Percentiles rank a stretch among this genome's conserved stretches.
Evolutionary conservation across 2,113 vertebrate species (phyloP).

Genomic region (Triplophysa dalaica): DNA sequence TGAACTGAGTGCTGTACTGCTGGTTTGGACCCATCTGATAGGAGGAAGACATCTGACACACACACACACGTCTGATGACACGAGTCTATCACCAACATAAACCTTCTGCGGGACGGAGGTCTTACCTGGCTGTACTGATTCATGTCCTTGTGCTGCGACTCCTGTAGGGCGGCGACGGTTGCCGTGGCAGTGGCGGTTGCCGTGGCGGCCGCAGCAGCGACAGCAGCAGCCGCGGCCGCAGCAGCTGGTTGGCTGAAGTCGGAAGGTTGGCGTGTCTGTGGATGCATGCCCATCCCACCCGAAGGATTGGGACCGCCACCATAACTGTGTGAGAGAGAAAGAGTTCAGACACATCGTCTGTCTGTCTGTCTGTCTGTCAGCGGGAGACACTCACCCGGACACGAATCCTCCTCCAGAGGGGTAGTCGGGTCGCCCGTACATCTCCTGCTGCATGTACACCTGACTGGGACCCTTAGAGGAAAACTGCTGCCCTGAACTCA

Average conservation of each 20-base stretch:
- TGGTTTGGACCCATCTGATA: constrained; percentile 99
- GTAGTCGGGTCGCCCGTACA: constrained; percentile 92
- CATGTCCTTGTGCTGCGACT: constrained; percentile 98
- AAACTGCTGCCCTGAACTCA: constrained; percentile 93
- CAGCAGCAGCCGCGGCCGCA: constrained; percentile 87
- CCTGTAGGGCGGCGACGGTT: constrained; percentile 94
- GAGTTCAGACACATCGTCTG: background rate
- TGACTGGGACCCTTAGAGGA: constrained; percentile 89
- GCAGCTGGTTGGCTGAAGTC: constrained; percentile 95
- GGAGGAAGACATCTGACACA: constrained; percentile 97
- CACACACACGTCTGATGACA: constrained; percentile 13
- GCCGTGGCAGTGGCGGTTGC: constrained; percentile 93
- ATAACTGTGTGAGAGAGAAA: constrained; percentile 74
- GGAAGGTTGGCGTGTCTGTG: constrained; percentile 82
- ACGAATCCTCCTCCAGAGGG: constrained; percentile 88
- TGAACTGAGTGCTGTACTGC: constrained; percentile 96
- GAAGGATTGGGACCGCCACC: constrained; percentile 87
- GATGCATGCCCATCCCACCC: constrained; percentile 89
- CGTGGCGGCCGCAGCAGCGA: constrained; percentile 88
- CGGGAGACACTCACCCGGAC: constrained; percentile 78
- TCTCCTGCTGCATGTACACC: constrained; percentile 90
- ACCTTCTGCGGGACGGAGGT: constrained; percentile 10
- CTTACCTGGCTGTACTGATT: constrained; percentile 93
- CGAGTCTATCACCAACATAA: background rate
- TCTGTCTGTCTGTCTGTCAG: background rate